Percentiles rank a stretch among this genome's conserved stretches.
Conservation (phyloP, 2,888 invertebrate species). For the Pollenia angustigena region DNA sequence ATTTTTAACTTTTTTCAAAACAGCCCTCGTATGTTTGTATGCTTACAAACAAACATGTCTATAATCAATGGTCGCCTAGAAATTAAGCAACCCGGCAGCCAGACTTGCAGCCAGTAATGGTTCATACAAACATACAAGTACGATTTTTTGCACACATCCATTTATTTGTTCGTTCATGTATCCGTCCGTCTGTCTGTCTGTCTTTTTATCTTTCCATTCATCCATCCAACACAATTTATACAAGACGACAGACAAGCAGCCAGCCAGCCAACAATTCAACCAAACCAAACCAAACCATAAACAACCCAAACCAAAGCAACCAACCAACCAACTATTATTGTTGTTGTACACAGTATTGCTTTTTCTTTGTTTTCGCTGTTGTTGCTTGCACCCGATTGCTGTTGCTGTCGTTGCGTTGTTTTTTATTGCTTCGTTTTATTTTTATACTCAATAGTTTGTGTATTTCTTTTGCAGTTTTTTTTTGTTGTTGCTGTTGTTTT, state of each 20-base stretch:
- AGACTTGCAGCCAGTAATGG: conserved; percentile 21
- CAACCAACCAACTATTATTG: conserved; percentile 40
- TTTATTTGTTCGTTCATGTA: not conserved
- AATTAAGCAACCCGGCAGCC: conserved; percentile 34
- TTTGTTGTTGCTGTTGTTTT: conserved; percentile 34
- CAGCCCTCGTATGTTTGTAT: not conserved
- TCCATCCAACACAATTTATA: conserved; percentile 33
- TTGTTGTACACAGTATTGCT: conserved; percentile 8
- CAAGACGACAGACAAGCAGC: not conserved
- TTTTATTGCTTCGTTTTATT: conserved; percentile 4
- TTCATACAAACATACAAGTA: not conserved
- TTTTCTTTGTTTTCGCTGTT: conserved; percentile 42
- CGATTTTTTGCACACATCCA: not conserved
- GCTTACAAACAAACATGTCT: not conserved
- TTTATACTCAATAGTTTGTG: conserved; percentile 28
- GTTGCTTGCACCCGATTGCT: conserved; percentile 3
- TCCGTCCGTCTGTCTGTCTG: not conserved
- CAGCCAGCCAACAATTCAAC: conserved; percentile 42
- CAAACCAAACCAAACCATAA: conserved; percentile 42
- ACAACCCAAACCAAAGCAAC: conserved; percentile 38
- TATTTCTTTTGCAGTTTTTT: conserved; percentile 35
- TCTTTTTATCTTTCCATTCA: conserved; percentile 8
- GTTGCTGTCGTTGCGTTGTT: not conserved
- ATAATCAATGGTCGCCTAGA: conserved; percentile 4
- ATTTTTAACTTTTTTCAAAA: too few species aligned